Evolutionary conservation across 2,797 vertebrate species (phyloP).

Genomic region (Saxicola maurus): DNA sequence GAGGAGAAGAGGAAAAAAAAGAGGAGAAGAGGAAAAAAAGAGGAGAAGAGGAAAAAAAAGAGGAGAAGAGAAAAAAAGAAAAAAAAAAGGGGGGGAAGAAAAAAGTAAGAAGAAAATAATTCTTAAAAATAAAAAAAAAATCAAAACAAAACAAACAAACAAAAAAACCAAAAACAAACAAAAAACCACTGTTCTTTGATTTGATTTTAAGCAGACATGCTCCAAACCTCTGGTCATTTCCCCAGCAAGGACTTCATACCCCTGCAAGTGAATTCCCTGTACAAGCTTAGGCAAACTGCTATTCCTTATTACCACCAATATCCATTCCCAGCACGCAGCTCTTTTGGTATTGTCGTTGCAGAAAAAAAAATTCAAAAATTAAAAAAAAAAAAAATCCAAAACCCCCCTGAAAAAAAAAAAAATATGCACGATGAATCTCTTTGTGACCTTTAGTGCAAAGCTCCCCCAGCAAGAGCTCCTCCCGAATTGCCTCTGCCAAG

Average conservation of each 20-base stretch:
- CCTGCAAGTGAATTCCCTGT: neutral
- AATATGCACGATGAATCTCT: neutral
- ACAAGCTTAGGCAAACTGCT: neutral
- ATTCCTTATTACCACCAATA: neutral
- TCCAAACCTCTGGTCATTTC: neutral
- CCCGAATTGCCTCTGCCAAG: neutral
- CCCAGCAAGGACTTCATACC: neutral
- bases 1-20: no score
- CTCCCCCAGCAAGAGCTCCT: neutral
- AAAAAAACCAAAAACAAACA: neutral
- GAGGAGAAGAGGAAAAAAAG: no score
- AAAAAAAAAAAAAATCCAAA: accelerated
- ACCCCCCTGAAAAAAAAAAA: neutral
- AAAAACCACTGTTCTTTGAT: neutral
- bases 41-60: no score
- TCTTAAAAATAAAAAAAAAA: no score
- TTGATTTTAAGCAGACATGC: neutral
- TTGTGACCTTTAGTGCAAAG: conserved; percentile 23
- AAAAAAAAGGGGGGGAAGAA: no score
- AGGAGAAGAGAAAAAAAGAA: no score
- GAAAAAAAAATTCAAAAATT: neutral
- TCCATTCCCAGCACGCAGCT: neutral
- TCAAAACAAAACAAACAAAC: no score
- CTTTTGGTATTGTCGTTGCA: neutral
- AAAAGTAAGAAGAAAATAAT: no score